A percentile compares a stretch with the other conserved stretches of the same genome.
These are phyloP conservation scores for Galerucella calmariensis DNA, from an alignment of 2,888 invertebrate genomes.

Conservation along the genomic window DNA sequence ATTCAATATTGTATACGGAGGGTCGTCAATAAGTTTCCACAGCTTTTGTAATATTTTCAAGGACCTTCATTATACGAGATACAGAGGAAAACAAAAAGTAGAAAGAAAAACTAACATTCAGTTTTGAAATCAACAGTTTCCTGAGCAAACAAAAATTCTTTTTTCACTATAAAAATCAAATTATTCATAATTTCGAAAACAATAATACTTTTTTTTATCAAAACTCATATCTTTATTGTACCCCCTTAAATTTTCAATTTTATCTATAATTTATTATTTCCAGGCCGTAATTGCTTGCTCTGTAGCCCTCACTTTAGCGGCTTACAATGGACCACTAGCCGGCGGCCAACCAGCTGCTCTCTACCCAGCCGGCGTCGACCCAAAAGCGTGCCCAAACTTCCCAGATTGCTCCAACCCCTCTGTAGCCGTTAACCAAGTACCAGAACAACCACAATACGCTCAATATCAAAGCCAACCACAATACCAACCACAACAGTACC, in stretches of 20 bases:
- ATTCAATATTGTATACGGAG: too few relatives aligned
- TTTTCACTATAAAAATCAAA: too few relatives aligned
- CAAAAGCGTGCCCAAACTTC: slow-evolving; percentile 58
- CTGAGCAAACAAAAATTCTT: too few relatives aligned
- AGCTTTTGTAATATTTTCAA: too few relatives aligned
- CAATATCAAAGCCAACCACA: slow-evolving; percentile 40
- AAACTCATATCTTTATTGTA: too few relatives aligned
- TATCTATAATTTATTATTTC: slow-evolving; percentile 33
- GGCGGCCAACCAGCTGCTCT: slow-evolving; percentile 56
- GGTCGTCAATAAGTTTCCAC: too few relatives aligned
- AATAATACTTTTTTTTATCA: too few relatives aligned
- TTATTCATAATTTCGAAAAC: too few relatives aligned
- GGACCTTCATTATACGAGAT: too few relatives aligned
- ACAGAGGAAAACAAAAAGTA: too few relatives aligned
- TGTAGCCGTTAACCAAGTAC: slow-evolving; percentile 51
- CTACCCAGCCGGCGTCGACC: slow-evolving; percentile 57
- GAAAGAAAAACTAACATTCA: too few relatives aligned
- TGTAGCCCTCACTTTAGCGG: slow-evolving; percentile 49
- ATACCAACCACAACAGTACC: slow-evolving; percentile 43
- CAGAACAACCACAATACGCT: slow-evolving; percentile 41
- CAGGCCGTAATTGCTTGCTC: slow-evolving; percentile 57
- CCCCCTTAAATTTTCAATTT: background rate
- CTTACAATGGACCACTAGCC: slow-evolving; percentile 56
- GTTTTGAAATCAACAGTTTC: too few relatives aligned
- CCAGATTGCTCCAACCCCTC: slow-evolving; percentile 57